Evolutionary conservation across 2,888 invertebrate species (phyloP), one percentile per base, ranked within the genome.

Genomic region (Nemotelus pantherinus): DNA sequence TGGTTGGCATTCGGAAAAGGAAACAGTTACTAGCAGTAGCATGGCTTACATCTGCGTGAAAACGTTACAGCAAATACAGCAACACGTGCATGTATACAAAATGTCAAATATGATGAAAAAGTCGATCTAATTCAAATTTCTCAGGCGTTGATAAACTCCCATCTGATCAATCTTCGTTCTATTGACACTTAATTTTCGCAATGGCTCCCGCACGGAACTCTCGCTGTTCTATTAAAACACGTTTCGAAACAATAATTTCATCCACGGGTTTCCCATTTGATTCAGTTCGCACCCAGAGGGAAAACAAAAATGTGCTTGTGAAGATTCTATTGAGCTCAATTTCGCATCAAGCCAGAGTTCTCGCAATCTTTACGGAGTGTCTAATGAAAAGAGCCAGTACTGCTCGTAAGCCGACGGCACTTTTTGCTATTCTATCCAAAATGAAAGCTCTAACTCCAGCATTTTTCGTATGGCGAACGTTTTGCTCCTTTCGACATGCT

Each of bases 181-280:
- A 39, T 39, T 68, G 67, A 68, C 67, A 68, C n/a, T 68, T 68
- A 39, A 48, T 50, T 48, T 44, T 48, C 67, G 48, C n/a, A 68
- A 68, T 68, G 25, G 67, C 67, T 2, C 50, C 60, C 60, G 41
- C 7, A 39, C 60, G 3, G 41, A 60, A 60, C 41, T 60, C 7
- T 43, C 2, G 2, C 39, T 41, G 25, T 7, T 39, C 41, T 43
- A 60, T 60, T 60, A n/a, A 60, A 60, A 60, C 41, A 7, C 60
- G 39, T 5, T 39, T 7, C 39, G 25, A 39, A 60, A 60, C 60
- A 60, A 41, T 60, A 39, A 60, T 39, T 41, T 43, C 7, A 41
- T 60, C 41, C 60, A 60, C 60, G 60, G 60, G 41, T n/a, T 41
- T 60, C 41, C 60, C 39, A 7, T 60, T 7, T 60, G 60, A 60